Evolutionary conservation across 2,113 vertebrate genomes (phyloP), one percentile per base, ranked within the genome.

Genomic region (Alexandromys fortis): DNA sequence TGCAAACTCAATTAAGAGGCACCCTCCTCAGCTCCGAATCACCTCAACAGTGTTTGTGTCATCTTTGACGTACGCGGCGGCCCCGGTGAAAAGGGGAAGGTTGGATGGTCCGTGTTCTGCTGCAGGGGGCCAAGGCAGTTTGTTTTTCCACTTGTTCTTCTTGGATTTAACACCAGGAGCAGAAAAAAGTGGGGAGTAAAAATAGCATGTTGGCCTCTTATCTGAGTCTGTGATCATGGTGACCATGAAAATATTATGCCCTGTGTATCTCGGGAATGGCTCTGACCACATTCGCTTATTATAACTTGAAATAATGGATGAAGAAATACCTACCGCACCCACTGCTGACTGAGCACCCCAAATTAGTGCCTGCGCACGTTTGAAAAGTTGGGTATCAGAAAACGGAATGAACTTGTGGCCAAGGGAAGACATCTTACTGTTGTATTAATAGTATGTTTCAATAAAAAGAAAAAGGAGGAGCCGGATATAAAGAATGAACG

Each of bases 1-100:
- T 95, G 97, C 98, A 98, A 98, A 98, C 98, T 98, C 98, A 98
- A 98, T 98, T 98, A 98, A 98, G 98, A 98, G 97, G 92, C 90
- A 16, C 92, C 92, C 97, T 97, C 97, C 97, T 97, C 91, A 42
- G 96, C 93, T 87, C 94, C 79, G 42, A 97, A 97, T 96, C 98
- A 91, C 97, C 96, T 97, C 97, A 95, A 21, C 8, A 7, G 90
- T 89, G n/a, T 94, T 76, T 67, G 13, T 98, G 97, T 97, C 98
- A 98, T 96, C 97, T 76, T 35, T 97, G 98, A 98, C 95, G 95
- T 97, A 92, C 82, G 86, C 55, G 89, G 61, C 35, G 94, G 92
- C 77, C 96, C 96, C 93, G 92, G 97, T 91, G 95, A 89, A 30
- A 76, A 83, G 87, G 89, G 33, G 86, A 42, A 70, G 94, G 87